These are phyloP conservation scores for Ophion obscuratus DNA, from an alignment of 2,888 invertebrate species.

Conservation along the genomic window DNA sequence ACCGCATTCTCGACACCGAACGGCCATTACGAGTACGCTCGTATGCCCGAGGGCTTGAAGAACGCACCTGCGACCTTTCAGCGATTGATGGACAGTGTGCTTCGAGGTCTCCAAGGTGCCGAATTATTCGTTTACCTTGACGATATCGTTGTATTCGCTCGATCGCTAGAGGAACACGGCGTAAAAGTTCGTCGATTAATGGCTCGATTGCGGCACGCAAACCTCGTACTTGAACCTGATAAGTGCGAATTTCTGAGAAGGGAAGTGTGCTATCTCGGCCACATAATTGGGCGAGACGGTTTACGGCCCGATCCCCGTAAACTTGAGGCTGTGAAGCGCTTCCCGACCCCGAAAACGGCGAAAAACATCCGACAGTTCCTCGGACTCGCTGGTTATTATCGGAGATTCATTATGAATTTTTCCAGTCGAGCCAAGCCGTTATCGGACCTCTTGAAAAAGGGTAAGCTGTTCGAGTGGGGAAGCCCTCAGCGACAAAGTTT, in stretches of 20 bases:
- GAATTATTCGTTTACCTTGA: not conserved
- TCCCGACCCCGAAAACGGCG: too few species aligned
- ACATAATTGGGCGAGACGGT: constrained; percentile 18
- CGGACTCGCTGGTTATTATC: too few species aligned
- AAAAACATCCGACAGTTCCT: too few species aligned
- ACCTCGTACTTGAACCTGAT: too few species aligned
- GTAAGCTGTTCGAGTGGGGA: not conserved
- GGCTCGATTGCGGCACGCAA: too few species aligned
- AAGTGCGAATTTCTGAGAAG: too few species aligned
- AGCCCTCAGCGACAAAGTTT: not conserved
- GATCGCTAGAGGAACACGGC: not conserved
- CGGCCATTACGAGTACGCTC: constrained; percentile 15
- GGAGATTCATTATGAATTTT: too few species aligned
- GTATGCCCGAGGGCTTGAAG: constrained; percentile 23
- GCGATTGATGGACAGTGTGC: not conserved
- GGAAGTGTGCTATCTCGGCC: too few species aligned
- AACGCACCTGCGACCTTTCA: constrained; percentile 10
- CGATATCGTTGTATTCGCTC: not conserved
- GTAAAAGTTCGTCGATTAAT: too few species aligned
- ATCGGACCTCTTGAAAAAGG: constrained; percentile 25
- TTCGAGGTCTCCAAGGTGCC: not conserved
- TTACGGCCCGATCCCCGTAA: constrained; percentile 58
- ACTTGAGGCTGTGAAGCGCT: too few species aligned
- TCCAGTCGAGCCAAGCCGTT: too few species aligned
- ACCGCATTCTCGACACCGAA: constrained; percentile 34